Conservation (phyloP, 2,888 invertebrate genomes). For the Temnothorax unifasciatus region DNA sequence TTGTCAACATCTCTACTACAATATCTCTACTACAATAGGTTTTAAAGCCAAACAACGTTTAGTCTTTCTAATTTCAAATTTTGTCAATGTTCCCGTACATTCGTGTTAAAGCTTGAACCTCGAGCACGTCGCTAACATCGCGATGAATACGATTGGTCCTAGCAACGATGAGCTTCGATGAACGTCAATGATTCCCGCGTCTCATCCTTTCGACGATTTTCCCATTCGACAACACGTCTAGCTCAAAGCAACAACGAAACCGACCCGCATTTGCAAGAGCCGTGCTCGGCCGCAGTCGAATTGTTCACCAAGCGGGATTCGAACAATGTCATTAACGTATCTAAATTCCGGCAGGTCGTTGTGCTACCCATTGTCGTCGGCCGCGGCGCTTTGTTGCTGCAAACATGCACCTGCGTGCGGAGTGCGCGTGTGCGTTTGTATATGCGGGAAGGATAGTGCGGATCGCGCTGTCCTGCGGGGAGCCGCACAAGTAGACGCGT, state of each 20-base stretch:
- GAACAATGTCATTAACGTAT: constrained; percentile 63
- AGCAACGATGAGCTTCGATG: neutral
- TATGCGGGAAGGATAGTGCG: neutral
- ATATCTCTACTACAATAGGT: no score
- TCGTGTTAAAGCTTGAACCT: neutral
- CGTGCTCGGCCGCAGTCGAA: constrained; percentile 21
- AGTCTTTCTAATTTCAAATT: neutral
- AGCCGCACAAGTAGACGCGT: constrained; percentile 6
- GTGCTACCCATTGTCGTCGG: constrained; percentile 28
- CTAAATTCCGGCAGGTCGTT: constrained; percentile 49
- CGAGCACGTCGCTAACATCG: no score
- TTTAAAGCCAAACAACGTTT: neutral
- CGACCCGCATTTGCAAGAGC: constrained; percentile 11
- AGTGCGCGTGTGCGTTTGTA: neutral
- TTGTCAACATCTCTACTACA: no score
- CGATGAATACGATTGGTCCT: neutral
- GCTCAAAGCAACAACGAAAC: neutral
- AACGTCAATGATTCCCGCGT: neutral
- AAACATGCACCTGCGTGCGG: neutral
- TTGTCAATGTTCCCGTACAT: neutral
- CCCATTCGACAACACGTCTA: neutral
- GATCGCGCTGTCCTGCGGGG: neutral
- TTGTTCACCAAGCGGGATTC: constrained; percentile 29
- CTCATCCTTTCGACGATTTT: constrained; percentile 11
- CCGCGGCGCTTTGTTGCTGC: constrained; percentile 30